Evolutionary conservation across 2,113 vertebrate genomes (phyloP).

Genomic region (Ophiodon elongatus): DNA sequence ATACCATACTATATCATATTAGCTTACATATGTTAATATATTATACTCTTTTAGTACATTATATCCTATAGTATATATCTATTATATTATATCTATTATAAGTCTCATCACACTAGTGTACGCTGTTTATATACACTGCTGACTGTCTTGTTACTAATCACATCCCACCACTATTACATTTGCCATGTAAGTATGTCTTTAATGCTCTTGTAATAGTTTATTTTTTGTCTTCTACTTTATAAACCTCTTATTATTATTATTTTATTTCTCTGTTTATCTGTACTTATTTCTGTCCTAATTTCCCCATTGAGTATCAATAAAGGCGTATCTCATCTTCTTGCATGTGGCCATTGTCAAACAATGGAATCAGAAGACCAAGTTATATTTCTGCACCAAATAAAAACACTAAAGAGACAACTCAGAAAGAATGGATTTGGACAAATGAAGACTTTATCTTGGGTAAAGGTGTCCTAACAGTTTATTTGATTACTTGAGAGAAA

Average conservation of each 20-base stretch:
- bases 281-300: neutral
- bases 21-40: neutral
- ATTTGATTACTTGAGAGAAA: slow-evolving; percentile 16
- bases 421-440: neutral
- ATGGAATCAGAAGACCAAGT: neutral
- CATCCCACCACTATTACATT: neutral
- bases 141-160: neutral
- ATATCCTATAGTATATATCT: neutral
- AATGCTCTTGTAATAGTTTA: neutral
- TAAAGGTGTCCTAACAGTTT: neutral
- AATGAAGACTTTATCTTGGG: neutral
- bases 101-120: neutral
- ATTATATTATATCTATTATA: neutral
- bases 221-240: neutral
- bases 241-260: neutral
- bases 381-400: neutral
- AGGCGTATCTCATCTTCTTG: neutral
- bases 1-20: neutral
- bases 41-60: too few species aligned
- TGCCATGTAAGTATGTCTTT: neutral
- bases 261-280: neutral
- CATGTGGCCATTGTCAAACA: neutral
- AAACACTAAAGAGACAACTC: neutral
- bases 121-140: neutral
- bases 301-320: neutral